These are phyloP conservation scores for Peucedramus taeniatus DNA, from an alignment of 2,113 vertebrate genomes.

Conservation along the genomic window DNA sequence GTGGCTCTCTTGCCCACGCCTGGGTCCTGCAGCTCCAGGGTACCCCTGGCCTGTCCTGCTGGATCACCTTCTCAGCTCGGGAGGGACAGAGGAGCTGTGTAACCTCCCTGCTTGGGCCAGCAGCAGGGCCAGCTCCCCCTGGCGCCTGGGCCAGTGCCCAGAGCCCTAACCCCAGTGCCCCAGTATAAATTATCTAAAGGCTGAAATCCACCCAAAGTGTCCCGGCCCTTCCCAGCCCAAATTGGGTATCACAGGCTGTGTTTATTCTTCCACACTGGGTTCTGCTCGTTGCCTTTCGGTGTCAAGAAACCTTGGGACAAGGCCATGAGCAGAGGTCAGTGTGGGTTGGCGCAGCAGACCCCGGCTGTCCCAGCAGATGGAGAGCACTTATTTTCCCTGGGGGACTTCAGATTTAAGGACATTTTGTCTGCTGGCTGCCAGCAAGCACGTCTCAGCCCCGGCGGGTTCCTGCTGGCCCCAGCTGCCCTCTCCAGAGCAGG, in stretches of 20 bases:
- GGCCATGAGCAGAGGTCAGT: background rate
- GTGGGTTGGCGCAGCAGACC: background rate
- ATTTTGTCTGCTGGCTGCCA: background rate
- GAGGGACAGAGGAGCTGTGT: background rate
- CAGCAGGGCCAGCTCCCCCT: background rate
- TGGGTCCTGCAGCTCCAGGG: background rate
- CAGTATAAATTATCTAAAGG: background rate
- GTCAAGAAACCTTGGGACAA: background rate
- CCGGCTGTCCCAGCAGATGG: background rate
- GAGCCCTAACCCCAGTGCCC: background rate
- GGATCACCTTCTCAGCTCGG: background rate
- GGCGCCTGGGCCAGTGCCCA: background rate
- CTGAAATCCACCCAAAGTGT: conserved; percentile 26
- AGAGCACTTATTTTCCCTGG: background rate
- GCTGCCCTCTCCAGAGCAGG: background rate
- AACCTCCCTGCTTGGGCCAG: background rate
- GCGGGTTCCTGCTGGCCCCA: background rate
- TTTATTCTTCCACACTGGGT: background rate
- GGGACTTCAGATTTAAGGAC: background rate
- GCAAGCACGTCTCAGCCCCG: background rate
- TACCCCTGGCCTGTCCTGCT: background rate
- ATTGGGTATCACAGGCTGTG: background rate
- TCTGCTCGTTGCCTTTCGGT: background rate
- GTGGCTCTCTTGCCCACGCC: background rate
- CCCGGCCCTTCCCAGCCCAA: conserved; percentile 6